Evolutionary conservation across 2,797 vertebrate species (phyloP).

Genomic region (Halcyon smyrnensis): DNA sequence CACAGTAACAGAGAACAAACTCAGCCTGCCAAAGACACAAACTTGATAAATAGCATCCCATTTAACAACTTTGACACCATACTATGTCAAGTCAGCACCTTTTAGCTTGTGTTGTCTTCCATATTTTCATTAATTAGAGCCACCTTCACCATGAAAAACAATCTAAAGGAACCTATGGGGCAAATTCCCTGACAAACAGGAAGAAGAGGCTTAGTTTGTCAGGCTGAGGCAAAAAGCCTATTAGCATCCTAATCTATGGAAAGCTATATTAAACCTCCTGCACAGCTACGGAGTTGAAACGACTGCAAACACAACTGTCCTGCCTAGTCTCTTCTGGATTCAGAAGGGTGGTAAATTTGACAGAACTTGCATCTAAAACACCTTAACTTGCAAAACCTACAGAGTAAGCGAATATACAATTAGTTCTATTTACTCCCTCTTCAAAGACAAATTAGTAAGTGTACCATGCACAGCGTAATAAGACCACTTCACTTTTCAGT

Average conservation of each 20-base stretch:
- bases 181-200: not conserved
- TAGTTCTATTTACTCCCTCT: not conserved
- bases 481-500: not conserved
- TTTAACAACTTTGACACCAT: not conserved
- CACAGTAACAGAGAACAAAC: not conserved
- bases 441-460: not conserved
- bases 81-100: not conserved
- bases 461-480: not conserved
- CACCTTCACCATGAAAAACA: not conserved
- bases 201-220: not conserved
- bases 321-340: not conserved
- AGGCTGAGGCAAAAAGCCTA: not conserved
- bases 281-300: not conserved
- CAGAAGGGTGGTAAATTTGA: not conserved
- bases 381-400: not conserved
- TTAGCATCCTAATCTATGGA: not conserved
- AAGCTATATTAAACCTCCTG: not conserved
- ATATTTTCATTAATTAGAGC: not conserved
- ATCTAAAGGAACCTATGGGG: not conserved
- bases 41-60: not conserved
- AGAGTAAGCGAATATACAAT: not conserved
- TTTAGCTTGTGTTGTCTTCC: not conserved
- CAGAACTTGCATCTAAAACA: not conserved
- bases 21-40: not conserved
- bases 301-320: not conserved